Evolutionary conservation across 1,140 invertebrate species (phyloP), one percentile per base, ranked within the genome.

Genomic region (Drosophila sturtevanti): DNA sequence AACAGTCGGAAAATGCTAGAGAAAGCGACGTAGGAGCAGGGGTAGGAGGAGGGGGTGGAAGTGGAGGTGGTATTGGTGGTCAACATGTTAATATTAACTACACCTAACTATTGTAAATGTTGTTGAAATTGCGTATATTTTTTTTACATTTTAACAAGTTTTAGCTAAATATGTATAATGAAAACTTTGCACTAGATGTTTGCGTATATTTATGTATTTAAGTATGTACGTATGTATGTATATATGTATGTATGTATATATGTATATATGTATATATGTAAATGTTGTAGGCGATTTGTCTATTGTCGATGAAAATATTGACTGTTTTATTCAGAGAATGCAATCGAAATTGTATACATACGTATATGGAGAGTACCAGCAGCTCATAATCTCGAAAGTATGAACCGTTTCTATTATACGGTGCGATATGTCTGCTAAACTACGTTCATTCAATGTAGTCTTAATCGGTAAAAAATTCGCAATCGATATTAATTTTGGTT

Each of bases 191-290:
- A 18, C 16, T 48, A 21, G 10, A 21, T 16, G 6, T 27, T 38
- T 37, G 14, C 27, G n/a, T 60, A 24, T 38, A 34, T 12, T 16
- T 56, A 27, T 24, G 7, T 64, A 16, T 58, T 61, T 61, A 21
- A 34, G 10, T 44, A 14, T 24, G 11, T n/a, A 16, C n/a, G 38
- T 56, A 18, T 16, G 9, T 56, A 24, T 48, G 34, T 67, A 34
- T 67, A 24, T 60, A 22, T 51, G 14, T 44, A 14, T 24, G 11
- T n/a, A 18, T 56, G 48, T 62, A 12, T 24, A 11, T 63, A 22
- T 56, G 38, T 66, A 31, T 67, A 24, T 60, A 21, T 44, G n/a
- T 38, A 12, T 22, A 10, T 12, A 16, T 63, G 48, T 55, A n/a
- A 10, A 31, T 55, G 37, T n/a, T 37, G 37, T 48, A n/a, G 62